Conservation (phyloP, 92 coral and sea anemone species). For the Montipora capitata region DNA sequence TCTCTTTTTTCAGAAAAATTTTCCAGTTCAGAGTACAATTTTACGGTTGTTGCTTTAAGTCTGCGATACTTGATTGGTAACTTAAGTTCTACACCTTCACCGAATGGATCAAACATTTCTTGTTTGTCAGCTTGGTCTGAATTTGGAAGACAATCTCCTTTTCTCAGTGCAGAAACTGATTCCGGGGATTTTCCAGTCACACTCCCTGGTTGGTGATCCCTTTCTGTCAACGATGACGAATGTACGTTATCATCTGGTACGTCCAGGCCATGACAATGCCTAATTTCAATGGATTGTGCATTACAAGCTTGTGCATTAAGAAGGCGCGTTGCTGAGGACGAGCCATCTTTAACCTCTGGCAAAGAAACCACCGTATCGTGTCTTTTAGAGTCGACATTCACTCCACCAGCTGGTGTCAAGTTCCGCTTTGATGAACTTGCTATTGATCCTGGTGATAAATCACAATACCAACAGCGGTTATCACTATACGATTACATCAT, state of each 20-base stretch:
- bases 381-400: no score
- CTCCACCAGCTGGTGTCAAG: no score
- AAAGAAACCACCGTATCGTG: no score
- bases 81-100: constrained; percentile 60
- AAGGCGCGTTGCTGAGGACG: no score
- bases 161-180: not conserved
- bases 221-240: not conserved
- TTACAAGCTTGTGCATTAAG: no score
- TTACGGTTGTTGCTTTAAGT: constrained; percentile 74
- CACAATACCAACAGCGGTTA: no score
- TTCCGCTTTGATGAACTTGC: no score
- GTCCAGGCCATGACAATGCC: not conserved
- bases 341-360: no score
- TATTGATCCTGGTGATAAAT: no score
- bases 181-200: constrained; percentile 6
- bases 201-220: not conserved
- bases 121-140: not conserved
- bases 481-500: no score
- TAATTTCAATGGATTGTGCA: not conserved
- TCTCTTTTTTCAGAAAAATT: constrained; percentile 30
- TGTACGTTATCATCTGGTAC: not conserved
- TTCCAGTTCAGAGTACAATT: constrained; percentile 68
- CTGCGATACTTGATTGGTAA: constrained; percentile 83
- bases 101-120: constrained; percentile 64
- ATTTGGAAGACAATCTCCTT: not conserved